Evolutionary conservation across 2,797 vertebrate genomes (phyloP).

Genomic region (Enteromius mattozi): DNA sequence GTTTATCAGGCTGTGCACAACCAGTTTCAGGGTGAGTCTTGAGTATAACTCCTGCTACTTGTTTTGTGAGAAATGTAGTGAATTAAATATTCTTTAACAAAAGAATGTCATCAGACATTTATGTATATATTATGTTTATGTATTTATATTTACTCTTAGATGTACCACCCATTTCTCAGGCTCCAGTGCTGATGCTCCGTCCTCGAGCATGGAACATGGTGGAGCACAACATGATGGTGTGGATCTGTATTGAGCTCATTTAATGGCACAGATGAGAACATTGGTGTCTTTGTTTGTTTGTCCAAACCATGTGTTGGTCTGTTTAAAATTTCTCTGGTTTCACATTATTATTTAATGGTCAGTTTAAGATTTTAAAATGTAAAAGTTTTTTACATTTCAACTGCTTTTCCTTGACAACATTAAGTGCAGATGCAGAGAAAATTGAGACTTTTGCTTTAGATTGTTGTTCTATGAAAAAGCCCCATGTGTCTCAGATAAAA

Average conservation of each 20-base stretch:
- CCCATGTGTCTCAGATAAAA: neutral
- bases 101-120: neutral
- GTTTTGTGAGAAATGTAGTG: neutral
- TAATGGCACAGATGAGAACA: neutral
- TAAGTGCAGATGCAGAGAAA: neutral
- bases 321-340: neutral
- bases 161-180: constrained; percentile 75
- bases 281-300: neutral
- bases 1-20: constrained; percentile 74
- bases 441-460: neutral
- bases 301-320: neutral
- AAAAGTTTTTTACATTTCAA: neutral
- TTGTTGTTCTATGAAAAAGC: neutral
- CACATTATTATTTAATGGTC: neutral
- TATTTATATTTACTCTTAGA: no score
- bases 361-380: neutral
- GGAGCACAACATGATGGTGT: constrained; percentile 83
- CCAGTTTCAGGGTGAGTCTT: constrained; percentile 72
- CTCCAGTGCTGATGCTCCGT: constrained; percentile 82
- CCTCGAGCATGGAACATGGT: constrained; percentile 86
- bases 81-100: neutral
- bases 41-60: neutral
- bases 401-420: neutral
- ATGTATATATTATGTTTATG: no score
- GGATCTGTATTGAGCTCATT: neutral